These are phyloP conservation scores for Trachelus tabidus DNA, from an alignment of 2,888 invertebrate species.

Conservation along the genomic window DNA sequence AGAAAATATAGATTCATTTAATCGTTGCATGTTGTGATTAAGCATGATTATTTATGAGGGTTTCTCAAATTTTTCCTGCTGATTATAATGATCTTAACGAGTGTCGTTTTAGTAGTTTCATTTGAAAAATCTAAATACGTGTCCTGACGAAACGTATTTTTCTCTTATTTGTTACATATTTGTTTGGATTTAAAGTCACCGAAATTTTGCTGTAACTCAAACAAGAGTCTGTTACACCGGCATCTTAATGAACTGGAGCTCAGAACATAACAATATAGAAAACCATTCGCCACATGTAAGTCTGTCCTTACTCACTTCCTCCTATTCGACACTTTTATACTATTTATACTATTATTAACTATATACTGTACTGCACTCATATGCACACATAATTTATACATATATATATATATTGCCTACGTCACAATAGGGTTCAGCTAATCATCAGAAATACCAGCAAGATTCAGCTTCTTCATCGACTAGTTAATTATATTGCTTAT, in stretches of 20 bases:
- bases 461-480: background rate
- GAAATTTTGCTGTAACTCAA: slow-evolving; percentile 67
- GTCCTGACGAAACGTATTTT: slow-evolving; percentile 49
- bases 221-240: slow-evolving; percentile 66
- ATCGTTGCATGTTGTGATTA: slow-evolving; percentile 49
- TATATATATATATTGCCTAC: slow-evolving; percentile 1
- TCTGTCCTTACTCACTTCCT: slow-evolving; percentile 55
- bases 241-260: slow-evolving; percentile 66
- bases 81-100: slow-evolving; percentile 14
- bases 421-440: background rate
- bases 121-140: slow-evolving; percentile 12
- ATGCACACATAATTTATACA: slow-evolving; percentile 13
- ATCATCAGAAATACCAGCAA: background rate
- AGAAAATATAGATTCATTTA: background rate
- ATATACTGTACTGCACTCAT: slow-evolving; percentile 1
- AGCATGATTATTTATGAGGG: slow-evolving; percentile 37
- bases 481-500: background rate
- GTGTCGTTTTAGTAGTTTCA: slow-evolving; percentile 18
- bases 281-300: slow-evolving; percentile 65
- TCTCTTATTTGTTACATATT: slow-evolving; percentile 66
- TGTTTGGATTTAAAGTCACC: slow-evolving; percentile 65
- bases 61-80: background rate
- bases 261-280: slow-evolving; percentile 64
- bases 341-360: background rate
- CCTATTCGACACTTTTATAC: slow-evolving; percentile 36